phyloP scores from a whole-genome alignment of 2,113 vertebrate genomes.

The Gallinago undulata region DNA sequence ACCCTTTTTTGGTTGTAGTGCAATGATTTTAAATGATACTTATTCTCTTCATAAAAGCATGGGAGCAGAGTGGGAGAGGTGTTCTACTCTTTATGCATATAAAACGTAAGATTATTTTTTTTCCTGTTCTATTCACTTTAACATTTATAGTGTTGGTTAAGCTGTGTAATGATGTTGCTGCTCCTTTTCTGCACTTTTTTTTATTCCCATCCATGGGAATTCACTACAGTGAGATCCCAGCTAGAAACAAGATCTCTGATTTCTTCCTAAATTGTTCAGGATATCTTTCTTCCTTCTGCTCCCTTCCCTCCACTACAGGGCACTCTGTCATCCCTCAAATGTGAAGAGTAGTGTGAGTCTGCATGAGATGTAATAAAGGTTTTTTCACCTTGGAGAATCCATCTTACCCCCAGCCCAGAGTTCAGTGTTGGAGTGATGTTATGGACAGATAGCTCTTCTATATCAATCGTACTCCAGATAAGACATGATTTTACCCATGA shows the following conservation, averaged over 20 bases:
- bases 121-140: not conserved
- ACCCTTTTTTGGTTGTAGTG: not conserved
- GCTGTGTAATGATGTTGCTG: not conserved
- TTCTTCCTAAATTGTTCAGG: not conserved
- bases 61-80: not conserved
- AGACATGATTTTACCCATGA: not conserved
- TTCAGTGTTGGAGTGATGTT: not conserved
- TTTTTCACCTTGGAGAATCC: not conserved
- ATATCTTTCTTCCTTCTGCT: not conserved
- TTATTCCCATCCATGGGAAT: not conserved
- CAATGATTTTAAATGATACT: constrained; percentile 1
- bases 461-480: not conserved
- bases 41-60: constrained; percentile 22
- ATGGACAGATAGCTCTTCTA: not conserved
- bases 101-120: not conserved
- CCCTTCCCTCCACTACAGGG: not conserved
- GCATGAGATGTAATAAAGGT: not conserved
- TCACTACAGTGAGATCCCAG: not conserved
- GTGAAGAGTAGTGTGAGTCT: not conserved
- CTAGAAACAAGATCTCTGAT: not conserved
- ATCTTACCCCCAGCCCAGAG: not conserved
- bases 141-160: constrained; percentile 5
- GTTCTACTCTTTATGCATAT: not conserved
- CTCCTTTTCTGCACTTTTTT: not conserved
- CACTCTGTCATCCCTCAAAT: not conserved